A percentile compares a stretch with the other conserved stretches of the same genome.
These are phyloP conservation scores for Hormiphora californensis DNA, from an alignment of 37 sponge, comb jelly and placozoan species.

Conservation along the genomic window DNA sequence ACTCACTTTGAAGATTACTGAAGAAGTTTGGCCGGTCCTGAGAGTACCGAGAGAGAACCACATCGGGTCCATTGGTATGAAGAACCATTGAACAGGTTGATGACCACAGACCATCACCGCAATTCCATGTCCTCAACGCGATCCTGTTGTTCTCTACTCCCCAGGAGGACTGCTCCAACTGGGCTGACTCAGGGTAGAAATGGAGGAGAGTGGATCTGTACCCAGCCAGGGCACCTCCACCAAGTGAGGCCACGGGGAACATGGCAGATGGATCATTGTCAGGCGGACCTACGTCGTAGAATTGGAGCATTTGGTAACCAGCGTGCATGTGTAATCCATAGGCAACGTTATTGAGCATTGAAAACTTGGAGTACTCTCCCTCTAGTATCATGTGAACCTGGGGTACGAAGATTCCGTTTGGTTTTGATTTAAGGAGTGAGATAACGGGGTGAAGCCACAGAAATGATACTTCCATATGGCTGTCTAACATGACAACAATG, in stretches of 20 bases:
- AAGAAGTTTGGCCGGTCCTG: background rate
- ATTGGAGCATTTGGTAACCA: background rate
- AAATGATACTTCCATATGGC: background rate
- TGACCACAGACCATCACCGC: background rate
- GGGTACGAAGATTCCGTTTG: background rate
- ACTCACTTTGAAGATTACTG: background rate
- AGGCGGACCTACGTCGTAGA: background rate
- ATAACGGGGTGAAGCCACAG: background rate
- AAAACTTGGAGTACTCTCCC: background rate
- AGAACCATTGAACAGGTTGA: background rate
- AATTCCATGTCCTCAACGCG: background rate
- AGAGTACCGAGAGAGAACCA: background rate
- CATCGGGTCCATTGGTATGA: background rate
- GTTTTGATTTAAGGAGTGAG: background rate
- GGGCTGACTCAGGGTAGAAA: background rate
- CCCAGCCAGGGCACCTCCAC: background rate
- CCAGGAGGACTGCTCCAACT: background rate
- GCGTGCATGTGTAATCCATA: background rate
- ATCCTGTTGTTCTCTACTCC: constrained; percentile 4
- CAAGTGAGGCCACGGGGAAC: background rate
- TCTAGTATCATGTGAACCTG: background rate
- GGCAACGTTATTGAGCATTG: background rate
- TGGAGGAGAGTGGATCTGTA: background rate
- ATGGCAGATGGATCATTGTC: background rate
- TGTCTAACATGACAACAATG: background rate